These are phyloP conservation scores for Rhinopomastus cyanomelas DNA, from an alignment of 2,113 vertebrate species.

Conservation along the genomic window DNA sequence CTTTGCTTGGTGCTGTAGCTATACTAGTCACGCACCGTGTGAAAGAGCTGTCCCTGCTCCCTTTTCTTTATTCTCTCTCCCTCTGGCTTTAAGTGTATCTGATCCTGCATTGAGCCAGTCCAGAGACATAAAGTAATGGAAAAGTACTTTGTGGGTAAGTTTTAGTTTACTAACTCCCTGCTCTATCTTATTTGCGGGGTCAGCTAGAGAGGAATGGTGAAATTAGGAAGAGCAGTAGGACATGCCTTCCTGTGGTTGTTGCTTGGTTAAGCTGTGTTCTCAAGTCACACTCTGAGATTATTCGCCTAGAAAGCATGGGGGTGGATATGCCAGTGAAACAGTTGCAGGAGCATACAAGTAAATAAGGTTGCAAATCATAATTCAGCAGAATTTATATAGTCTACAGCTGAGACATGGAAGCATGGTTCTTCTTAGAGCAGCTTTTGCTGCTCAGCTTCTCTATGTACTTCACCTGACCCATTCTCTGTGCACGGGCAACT, in stretches of 20 bases:
- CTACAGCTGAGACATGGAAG: not conserved
- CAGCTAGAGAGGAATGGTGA: not conserved
- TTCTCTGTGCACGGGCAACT: not conserved
- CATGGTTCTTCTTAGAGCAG: not conserved
- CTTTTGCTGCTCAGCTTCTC: not conserved
- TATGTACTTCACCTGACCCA: not conserved
- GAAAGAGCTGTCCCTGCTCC: not conserved
- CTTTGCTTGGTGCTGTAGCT: not conserved
- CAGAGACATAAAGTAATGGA: not conserved
- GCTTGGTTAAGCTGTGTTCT: not conserved
- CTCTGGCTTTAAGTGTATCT: not conserved
- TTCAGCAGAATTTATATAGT: not conserved
- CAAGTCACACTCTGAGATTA: not conserved
- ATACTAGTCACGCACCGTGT: not conserved
- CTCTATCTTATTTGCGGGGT: not conserved
- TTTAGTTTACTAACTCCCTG: not conserved
- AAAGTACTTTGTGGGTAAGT: not conserved
- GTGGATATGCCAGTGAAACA: not conserved
- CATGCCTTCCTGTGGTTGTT: not conserved
- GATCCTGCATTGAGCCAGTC: not conserved
- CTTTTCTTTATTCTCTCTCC: not conserved
- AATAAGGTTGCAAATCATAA: not conserved
- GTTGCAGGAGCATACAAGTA: not conserved
- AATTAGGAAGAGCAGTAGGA: not conserved
- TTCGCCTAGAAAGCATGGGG: not conserved